These are phyloP conservation scores for mouse (Mus musculus) DNA, from an alignment of 2,113 vertebrate genomes.

Conservation along the genomic window DNA sequence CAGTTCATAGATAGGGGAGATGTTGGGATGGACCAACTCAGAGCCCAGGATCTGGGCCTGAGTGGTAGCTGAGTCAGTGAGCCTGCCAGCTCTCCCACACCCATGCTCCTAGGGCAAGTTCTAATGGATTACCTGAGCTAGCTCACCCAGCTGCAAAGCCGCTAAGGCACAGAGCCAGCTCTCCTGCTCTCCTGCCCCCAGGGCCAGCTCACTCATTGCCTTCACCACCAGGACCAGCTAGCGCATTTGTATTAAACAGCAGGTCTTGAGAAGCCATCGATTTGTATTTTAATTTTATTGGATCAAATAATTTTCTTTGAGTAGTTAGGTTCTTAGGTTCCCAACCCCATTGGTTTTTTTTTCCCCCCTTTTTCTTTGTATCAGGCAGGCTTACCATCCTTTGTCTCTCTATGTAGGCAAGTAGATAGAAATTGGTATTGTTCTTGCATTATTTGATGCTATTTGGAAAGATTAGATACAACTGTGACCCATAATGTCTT, in stretches of 20 bases:
- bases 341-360: not conserved
- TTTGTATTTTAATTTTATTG: slow-evolving; percentile 57
- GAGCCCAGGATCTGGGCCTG: no score
- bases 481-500: not conserved
- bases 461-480: slow-evolving; percentile 46
- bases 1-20: no score
- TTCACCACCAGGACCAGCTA: no score
- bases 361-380: not conserved
- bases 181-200: no score
- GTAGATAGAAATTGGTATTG: not conserved
- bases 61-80: no score
- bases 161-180: no score
- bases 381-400: not conserved
- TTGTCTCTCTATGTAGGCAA: slow-evolving; percentile 12
- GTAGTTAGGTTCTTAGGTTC: slow-evolving; percentile 16
- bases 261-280: not conserved
- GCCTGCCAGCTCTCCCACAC: no score
- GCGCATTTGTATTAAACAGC: fast-evolving
- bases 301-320: slow-evolving; percentile 53
- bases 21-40: no score
- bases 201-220: no score
- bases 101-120: no score
- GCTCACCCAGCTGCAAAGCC: no score
- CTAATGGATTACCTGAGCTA: no score
- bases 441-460: slow-evolving; percentile 40